Conservation (phyloP, 2,797 vertebrate genomes). For the Dicrostonyx torquatus region DNA sequence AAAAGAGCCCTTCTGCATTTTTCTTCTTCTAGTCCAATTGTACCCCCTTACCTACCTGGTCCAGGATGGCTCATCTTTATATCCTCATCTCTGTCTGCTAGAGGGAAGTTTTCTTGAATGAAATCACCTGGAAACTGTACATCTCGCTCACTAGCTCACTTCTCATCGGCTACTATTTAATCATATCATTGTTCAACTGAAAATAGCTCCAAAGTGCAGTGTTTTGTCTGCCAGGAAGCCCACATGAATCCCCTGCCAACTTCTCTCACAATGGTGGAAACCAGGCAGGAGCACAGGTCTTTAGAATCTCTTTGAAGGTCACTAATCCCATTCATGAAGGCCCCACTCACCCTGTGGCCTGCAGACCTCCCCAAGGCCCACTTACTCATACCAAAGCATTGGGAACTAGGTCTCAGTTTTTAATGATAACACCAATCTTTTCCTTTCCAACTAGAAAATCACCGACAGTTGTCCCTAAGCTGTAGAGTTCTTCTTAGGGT, state of each 20-base stretch:
- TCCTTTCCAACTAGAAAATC: conserved; percentile 61
- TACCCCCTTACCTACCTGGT: not conserved
- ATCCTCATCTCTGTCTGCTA: no score
- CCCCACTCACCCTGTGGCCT: no score
- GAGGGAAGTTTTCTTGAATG: not conserved
- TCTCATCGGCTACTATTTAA: not conserved
- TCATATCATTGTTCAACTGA: not conserved
- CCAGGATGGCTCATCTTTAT: not conserved
- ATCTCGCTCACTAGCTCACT: not conserved
- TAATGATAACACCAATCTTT: not conserved
- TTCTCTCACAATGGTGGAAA: not conserved
- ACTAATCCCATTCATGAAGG: not conserved
- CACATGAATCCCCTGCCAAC: not conserved
- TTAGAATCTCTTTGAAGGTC: not conserved
- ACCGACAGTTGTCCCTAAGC: conserved; percentile 52
- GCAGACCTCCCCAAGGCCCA: not conserved
- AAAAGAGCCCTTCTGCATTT: not conserved
- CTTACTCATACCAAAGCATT: not conserved
- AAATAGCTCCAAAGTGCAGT: not conserved
- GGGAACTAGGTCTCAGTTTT: not conserved
- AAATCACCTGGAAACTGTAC: not conserved
- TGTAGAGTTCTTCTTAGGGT: conserved; percentile 23
- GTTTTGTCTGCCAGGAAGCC: not conserved
- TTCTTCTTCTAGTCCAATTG: not conserved
- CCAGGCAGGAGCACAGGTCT: not conserved